These are phyloP conservation scores for Actinemys pallida DNA, from an alignment of 2,113 vertebrate species.

Conservation along the genomic window DNA sequence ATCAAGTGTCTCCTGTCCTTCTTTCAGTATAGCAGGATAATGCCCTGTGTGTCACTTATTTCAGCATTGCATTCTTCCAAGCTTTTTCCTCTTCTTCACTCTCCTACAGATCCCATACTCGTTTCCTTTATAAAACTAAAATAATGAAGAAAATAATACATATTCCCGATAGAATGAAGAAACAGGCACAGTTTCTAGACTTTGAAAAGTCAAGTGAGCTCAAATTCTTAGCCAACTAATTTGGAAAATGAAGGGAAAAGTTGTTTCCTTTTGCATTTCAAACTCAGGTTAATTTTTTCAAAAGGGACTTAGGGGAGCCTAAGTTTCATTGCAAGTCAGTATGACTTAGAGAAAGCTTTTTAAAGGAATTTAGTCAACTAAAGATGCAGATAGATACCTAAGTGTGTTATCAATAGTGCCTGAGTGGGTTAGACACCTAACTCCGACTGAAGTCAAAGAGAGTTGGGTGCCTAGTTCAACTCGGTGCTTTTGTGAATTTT, in stretches of 20 bases:
- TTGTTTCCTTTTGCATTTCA: not conserved
- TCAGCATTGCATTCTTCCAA: not conserved
- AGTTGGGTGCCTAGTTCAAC: not conserved
- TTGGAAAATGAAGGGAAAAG: not conserved
- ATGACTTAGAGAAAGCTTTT: not conserved
- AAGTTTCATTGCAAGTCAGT: not conserved
- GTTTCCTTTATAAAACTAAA: not conserved
- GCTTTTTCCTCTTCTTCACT: fast-evolving
- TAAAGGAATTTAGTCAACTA: not conserved
- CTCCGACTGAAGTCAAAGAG: not conserved
- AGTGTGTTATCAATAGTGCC: not conserved
- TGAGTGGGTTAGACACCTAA: not conserved
- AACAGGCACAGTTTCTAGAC: not conserved
- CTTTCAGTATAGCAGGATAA: too few relatives aligned
- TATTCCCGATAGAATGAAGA: not conserved
- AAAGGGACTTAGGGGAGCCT: not conserved
- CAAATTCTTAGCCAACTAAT: not conserved
- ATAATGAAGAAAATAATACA: not conserved
- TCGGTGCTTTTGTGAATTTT: not conserved
- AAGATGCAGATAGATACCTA: not conserved
- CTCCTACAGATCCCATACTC: fast-evolving
- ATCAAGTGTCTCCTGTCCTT: too few relatives aligned
- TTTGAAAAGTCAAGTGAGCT: not conserved
- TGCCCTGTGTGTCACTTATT: not conserved
- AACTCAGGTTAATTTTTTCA: not conserved